These are phyloP conservation scores for Lissonota sp. DNA, from an alignment of 2,888 invertebrate species.

Conservation along the genomic window DNA sequence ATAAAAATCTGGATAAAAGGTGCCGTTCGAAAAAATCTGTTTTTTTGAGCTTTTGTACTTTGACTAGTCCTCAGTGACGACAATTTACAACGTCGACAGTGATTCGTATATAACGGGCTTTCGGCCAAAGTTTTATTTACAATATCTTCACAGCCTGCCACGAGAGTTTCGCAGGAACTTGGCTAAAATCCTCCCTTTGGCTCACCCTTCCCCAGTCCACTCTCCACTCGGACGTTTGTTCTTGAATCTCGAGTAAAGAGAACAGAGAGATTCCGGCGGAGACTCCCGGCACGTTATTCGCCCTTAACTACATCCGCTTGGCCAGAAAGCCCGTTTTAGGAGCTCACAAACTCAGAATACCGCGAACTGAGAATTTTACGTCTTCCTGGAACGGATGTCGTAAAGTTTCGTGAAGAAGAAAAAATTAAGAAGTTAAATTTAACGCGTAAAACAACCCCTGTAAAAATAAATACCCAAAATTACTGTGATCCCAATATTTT, in stretches of 20 bases:
- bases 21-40: too few species aligned
- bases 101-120: too few species aligned
- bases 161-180: constrained; percentile 44
- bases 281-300: constrained; percentile 36
- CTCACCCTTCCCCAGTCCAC: neutral
- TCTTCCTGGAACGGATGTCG: neutral
- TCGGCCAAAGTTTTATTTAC: constrained; percentile 64
- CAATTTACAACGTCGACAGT: too few species aligned
- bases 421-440: neutral
- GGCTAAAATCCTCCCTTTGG: constrained; percentile 12
- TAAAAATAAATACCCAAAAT: too few species aligned
- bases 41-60: constrained; percentile 11
- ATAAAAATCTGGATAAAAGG: too few species aligned
- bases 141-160: constrained; percentile 53
- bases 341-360: too few species aligned
- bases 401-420: constrained; percentile 8
- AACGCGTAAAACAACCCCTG: too few species aligned
- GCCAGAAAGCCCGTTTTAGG: constrained; percentile 40
- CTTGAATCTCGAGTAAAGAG: constrained; percentile 38
- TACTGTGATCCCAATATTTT: too few species aligned
- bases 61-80: neutral
- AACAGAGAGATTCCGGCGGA: constrained; percentile 13
- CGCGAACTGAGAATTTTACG: too few species aligned
- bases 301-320: constrained; percentile 61
- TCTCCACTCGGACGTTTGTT: constrained; percentile 37